These are phyloP conservation scores for Tarsius wallacei DNA, from an alignment of 2,797 vertebrate genomes.

Conservation along the genomic window DNA sequence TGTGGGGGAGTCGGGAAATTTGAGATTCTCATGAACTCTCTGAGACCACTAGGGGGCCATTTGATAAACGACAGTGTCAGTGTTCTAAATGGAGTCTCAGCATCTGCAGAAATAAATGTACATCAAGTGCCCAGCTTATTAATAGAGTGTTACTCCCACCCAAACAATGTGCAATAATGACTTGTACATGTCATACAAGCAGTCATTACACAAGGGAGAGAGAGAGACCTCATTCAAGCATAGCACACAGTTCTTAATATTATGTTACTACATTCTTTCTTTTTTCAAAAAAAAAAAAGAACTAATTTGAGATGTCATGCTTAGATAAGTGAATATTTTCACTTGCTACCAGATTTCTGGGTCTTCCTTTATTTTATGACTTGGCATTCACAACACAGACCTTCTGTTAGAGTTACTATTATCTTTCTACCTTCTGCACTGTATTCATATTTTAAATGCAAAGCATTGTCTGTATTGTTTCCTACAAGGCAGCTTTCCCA, in stretches of 20 bases:
- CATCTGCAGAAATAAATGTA: constrained; percentile 28
- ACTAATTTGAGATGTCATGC: background rate
- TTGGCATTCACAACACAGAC: constrained; percentile 3
- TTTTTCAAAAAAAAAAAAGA: background rate
- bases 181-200: background rate
- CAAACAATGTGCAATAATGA: background rate
- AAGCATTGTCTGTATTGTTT: constrained; percentile 42
- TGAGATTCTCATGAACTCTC: constrained; percentile 39
- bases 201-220: background rate
- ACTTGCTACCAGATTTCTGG: constrained; percentile 26
- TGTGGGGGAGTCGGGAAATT: background rate
- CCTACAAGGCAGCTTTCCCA: constrained; percentile 32
- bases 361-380: background rate
- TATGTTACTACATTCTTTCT: background rate
- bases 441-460: constrained; percentile 42
- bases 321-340: constrained; percentile 49
- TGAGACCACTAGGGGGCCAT: constrained; percentile 4
- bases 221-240: background rate
- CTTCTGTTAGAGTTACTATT: constrained; percentile 23
- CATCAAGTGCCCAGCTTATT: background rate
- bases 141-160: background rate
- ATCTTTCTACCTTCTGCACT: background rate
- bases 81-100: constrained; percentile 3
- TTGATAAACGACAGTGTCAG: constrained; percentile 32
- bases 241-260: background rate